Evolutionary conservation across 1,140 invertebrate genomes (phyloP).

Genomic region (Drosophila dunni): DNA sequence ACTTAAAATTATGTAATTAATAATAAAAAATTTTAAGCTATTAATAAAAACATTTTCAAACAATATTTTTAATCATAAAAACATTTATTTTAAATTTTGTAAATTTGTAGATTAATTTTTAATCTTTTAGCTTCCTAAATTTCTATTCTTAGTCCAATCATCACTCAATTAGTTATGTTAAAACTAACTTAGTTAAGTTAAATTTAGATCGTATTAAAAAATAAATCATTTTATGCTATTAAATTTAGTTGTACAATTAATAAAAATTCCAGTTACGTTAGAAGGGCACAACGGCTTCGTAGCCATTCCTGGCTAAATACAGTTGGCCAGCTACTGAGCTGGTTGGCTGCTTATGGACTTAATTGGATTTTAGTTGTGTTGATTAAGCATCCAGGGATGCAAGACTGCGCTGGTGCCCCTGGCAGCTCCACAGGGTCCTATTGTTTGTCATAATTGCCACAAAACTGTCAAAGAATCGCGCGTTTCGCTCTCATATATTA

Average conservation of each 20-base stretch:
- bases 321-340: slow-evolving; percentile 14
- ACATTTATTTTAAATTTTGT: too few relatives aligned
- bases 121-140: too few relatives aligned
- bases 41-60: too few relatives aligned
- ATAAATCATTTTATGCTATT: too few relatives aligned
- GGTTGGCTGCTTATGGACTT: slow-evolving; percentile 39
- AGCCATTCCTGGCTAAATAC: neutral
- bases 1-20: too few relatives aligned
- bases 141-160: too few relatives aligned
- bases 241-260: neutral
- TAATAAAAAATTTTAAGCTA: too few relatives aligned
- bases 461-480: slow-evolving; percentile 43
- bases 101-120: too few relatives aligned
- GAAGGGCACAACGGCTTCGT: slow-evolving; percentile 7
- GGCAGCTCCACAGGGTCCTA: slow-evolving; percentile 31
- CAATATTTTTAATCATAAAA: too few relatives aligned
- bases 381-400: slow-evolving; percentile 47
- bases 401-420: slow-evolving; percentile 2
- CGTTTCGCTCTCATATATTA: slow-evolving; percentile 20
- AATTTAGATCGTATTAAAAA: too few relatives aligned
- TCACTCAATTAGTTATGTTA: too few relatives aligned
- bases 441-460: slow-evolving; percentile 76
- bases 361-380: slow-evolving; percentile 72
- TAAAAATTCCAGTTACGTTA: neutral
- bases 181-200: too few relatives aligned